Evolutionary conservation across 2,888 invertebrate genomes (phyloP).

Genomic region (Odontocerum albicorne): DNA sequence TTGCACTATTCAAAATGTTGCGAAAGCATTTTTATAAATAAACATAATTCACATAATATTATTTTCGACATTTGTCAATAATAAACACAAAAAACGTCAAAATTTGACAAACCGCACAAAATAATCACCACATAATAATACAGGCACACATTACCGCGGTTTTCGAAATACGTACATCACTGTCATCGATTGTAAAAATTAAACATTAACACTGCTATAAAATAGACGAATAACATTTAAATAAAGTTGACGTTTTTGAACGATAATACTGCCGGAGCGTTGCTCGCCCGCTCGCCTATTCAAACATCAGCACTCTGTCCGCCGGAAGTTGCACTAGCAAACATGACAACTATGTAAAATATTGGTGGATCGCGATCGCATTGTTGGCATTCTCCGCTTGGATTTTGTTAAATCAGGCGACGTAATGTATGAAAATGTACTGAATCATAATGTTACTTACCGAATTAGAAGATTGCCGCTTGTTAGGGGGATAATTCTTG

Average conservation of each 20-base stretch:
- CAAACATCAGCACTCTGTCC: slow-evolving; percentile 45
- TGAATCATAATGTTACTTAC: slow-evolving; percentile 67
- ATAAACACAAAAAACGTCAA: slow-evolving; percentile 55
- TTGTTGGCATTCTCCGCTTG: slow-evolving; percentile 71
- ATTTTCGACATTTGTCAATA: slow-evolving; percentile 26
- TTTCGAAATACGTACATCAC: slow-evolving; percentile 64
- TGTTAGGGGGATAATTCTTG: slow-evolving; percentile 39
- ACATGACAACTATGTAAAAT: slow-evolving; percentile 79
- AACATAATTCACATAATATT: slow-evolving; percentile 22
- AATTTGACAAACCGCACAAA: slow-evolving; percentile 42
- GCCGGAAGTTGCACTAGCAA: slow-evolving; percentile 64
- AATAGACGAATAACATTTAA: slow-evolving; percentile 41
- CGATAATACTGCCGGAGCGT: slow-evolving; percentile 10
- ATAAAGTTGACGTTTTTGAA: slow-evolving; percentile 15
- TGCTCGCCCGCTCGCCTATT: slow-evolving; percentile 45
- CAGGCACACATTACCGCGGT: slow-evolving; percentile 50
- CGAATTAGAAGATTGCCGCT: slow-evolving; percentile 51
- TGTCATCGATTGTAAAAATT: slow-evolving; percentile 44
- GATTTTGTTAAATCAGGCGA: slow-evolving; percentile 61
- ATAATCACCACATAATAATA: slow-evolving; percentile 11
- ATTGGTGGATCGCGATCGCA: slow-evolving; percentile 76
- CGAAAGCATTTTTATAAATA: slow-evolving; percentile 15
- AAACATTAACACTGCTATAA: slow-evolving; percentile 40
- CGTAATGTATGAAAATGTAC: slow-evolving; percentile 65
- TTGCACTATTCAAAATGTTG: slow-evolving; percentile 22